Conservation (phyloP, 2,888 invertebrate genomes). For the Mythimna loreyi region DNA sequence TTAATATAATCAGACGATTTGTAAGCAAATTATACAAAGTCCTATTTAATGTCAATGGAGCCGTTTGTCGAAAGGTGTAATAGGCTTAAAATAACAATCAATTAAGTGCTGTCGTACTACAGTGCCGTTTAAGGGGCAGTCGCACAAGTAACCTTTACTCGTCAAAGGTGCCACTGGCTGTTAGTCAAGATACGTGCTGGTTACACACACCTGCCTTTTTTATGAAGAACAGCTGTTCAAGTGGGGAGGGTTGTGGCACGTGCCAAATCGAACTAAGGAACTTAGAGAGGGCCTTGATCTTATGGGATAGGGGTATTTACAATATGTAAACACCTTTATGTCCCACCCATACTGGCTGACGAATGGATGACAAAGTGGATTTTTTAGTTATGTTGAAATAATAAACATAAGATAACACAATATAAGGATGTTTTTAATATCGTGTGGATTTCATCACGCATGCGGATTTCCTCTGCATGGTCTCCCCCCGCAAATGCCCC, state of each 20-base stretch:
- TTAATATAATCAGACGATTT: conserved; percentile 53
- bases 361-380: not conserved
- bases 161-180: conserved; percentile 66
- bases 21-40: conserved; percentile 51
- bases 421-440: too few species aligned
- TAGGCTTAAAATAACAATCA: conserved; percentile 64
- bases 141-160: conserved; percentile 72
- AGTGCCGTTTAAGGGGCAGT: conserved; percentile 56
- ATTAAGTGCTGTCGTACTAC: conserved; percentile 61
- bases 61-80: conserved; percentile 61
- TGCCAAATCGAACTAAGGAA: conserved; percentile 29
- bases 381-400: too few species aligned
- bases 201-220: conserved; percentile 68
- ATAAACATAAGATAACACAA: too few species aligned
- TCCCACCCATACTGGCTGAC: too few species aligned
- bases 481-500: too few species aligned
- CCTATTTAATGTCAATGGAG: conserved; percentile 55
- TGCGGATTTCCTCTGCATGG: too few species aligned
- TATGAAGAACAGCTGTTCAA: conserved; percentile 58
- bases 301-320: not conserved
- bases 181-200: conserved; percentile 63
- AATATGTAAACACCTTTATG: too few species aligned
- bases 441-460: too few species aligned
- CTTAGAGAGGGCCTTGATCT: conserved; percentile 1
- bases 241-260: conserved; percentile 35